Evolutionary conservation across 2,113 vertebrate species (phyloP).

Genomic region (Carlito syrichta): DNA sequence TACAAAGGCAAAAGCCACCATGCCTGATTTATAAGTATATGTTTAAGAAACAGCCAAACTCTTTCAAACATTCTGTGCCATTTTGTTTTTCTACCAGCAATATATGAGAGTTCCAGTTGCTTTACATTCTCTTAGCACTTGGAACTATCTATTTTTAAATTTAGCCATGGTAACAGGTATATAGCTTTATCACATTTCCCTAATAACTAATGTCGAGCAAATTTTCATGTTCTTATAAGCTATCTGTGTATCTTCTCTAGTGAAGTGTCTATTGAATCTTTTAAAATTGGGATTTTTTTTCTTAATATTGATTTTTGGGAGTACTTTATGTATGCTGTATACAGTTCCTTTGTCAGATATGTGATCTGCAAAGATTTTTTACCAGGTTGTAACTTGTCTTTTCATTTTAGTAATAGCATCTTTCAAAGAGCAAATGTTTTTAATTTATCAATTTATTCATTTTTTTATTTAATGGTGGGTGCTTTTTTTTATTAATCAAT

Average conservation of each 20-base stretch:
- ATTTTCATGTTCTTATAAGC: not conserved
- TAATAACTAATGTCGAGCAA: not conserved
- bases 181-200: not conserved
- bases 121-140: not conserved
- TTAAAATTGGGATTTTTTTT: not conserved
- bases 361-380: not conserved
- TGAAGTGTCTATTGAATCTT: not conserved
- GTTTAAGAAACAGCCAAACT: not conserved
- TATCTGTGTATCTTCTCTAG: not conserved
- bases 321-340: not conserved
- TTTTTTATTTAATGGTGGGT: not conserved
- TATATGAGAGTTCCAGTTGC: not conserved
- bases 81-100: not conserved
- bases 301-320: not conserved
- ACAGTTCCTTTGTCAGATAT: slow-evolving; percentile 6
- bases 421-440: slow-evolving; percentile 2
- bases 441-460: not conserved
- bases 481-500: too few species aligned
- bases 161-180: not conserved
- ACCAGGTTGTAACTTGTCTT: not conserved
- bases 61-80: not conserved
- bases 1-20: too few species aligned
- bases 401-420: not conserved
- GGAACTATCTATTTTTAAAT: not conserved
- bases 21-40: too few species aligned